Conservation (phyloP, 2,888 invertebrate genomes). For the Latheticus oryzae region DNA sequence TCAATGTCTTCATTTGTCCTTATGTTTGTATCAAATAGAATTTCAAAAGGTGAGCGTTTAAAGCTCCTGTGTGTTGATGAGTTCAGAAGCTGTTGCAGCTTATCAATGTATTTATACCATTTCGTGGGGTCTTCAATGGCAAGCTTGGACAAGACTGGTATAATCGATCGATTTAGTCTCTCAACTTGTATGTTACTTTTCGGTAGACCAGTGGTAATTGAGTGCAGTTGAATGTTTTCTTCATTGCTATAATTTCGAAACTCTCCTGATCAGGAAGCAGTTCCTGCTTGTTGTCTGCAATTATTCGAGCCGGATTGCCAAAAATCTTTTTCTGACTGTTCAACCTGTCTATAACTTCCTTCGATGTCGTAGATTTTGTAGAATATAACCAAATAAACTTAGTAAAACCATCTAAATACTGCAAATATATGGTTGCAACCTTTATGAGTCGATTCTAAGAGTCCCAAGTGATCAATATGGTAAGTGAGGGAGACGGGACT, state of each 20-base stretch:
- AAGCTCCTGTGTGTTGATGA: constrained; percentile 46
- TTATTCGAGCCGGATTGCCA: no score
- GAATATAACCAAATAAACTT: constrained; percentile 57
- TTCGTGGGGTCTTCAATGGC: constrained; percentile 53
- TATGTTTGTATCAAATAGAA: constrained; percentile 49
- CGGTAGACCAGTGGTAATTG: constrained; percentile 55
- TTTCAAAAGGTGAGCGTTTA: constrained; percentile 43
- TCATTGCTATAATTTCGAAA: constrained; percentile 57
- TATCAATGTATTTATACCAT: constrained; percentile 49
- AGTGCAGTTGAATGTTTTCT: constrained; percentile 55
- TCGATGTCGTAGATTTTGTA: constrained; percentile 50
- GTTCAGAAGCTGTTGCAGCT: constrained; percentile 43
- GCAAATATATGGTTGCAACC: constrained; percentile 53
- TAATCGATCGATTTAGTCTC: constrained; percentile 53
- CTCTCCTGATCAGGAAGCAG: constrained; percentile 58
- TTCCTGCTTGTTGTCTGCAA: no score
- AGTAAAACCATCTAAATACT: constrained; percentile 54
- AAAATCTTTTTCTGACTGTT: no score
- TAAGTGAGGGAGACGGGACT: no score
- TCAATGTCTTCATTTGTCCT: constrained; percentile 42
- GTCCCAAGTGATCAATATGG: constrained; percentile 58
- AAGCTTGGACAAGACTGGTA: constrained; percentile 57
- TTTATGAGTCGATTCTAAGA: constrained; percentile 53
- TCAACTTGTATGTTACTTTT: constrained; percentile 60
- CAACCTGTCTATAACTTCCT: constrained; percentile 51